Conservation (phyloP, 2,888 invertebrate genomes). For the Cryptophagus acutangulus region DNA sequence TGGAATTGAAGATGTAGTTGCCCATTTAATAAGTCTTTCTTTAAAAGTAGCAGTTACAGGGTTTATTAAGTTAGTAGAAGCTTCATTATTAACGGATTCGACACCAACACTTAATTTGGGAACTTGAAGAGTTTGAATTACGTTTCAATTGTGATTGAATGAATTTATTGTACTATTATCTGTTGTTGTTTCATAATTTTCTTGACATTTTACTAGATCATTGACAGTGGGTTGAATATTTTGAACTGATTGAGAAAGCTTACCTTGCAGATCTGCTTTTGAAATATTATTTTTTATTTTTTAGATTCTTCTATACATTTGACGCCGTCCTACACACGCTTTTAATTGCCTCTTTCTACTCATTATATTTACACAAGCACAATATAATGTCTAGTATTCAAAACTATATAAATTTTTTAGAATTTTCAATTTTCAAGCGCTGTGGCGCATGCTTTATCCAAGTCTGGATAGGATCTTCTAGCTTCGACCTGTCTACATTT, state of each 20-base stretch:
- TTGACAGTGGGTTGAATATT: neutral
- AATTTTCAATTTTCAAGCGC: neutral
- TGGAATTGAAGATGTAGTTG: neutral
- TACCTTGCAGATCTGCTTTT: neutral
- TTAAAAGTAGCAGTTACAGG: neutral
- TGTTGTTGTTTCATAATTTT: neutral
- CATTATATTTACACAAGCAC: too few species aligned
- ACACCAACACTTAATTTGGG: too few species aligned
- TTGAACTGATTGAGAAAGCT: neutral
- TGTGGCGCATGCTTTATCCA: neutral
- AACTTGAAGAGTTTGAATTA: too few species aligned
- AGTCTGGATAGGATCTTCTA: neutral
- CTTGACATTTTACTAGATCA: neutral
- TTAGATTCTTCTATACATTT: neutral
- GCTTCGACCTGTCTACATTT: neutral
- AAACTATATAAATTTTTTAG: neutral
- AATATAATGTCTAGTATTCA: too few species aligned
- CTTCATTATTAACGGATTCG: too few species aligned
- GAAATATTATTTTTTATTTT: neutral
- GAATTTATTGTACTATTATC: neutral
- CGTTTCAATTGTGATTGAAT: neutral
- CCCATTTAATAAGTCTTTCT: neutral
- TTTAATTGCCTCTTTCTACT: neutral
- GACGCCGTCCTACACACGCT: neutral
- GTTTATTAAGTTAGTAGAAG: too few species aligned